Base-by-base conservation (phyloP, 2,113 vertebrate species). In the Neodon shergylaensis region DNA sequence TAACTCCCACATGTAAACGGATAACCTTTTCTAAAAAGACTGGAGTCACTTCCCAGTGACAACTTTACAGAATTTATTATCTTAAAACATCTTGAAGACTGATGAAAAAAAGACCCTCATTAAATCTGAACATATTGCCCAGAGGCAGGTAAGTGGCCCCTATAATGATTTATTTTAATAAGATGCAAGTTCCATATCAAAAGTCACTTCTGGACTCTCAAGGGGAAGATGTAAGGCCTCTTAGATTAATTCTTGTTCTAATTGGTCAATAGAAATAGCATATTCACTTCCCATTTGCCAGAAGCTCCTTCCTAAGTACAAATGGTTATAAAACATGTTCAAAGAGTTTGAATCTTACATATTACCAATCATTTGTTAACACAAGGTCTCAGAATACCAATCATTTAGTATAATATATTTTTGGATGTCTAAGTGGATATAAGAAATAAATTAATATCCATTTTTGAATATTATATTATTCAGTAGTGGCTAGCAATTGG, bases 1-100 rank as follows among this genome's bases (percentile, higher is more conserved):
- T 97, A 97, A 96, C 83, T 97, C 83, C 95, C 91, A 94, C 90
- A 91, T 82, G 47, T 96, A 96, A 97, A 94, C 73, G 36, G 77
- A 19, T 96, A 94, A 93, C 52, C 72, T 95, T 97, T 94, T 36
- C 92, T 44, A 90, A 72, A 78, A 90, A 91, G 28, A 79, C 65
- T 72, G 86, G 44, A 81, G 39, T 89, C 63, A 85, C 5, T 96
- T 83, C 84, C 17, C 84, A 94, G 61, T 76, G 49, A 95, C 22
- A 39, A 73, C 52, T 91, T 96, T 95, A 54, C 65, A 94, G 39
- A 94, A 95, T 52, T 84, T 74, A 36, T 91, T 91, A 95, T 86
- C 90, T 83, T 58, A 93, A 97, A 93, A 36, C 9, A 66, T 81
- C 44, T 72, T 89, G 52, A 96, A 94, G 39, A 86, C 31, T 58